Evolutionary conservation across 2,113 vertebrate species (phyloP).

Genomic region (Saguinus midas): DNA sequence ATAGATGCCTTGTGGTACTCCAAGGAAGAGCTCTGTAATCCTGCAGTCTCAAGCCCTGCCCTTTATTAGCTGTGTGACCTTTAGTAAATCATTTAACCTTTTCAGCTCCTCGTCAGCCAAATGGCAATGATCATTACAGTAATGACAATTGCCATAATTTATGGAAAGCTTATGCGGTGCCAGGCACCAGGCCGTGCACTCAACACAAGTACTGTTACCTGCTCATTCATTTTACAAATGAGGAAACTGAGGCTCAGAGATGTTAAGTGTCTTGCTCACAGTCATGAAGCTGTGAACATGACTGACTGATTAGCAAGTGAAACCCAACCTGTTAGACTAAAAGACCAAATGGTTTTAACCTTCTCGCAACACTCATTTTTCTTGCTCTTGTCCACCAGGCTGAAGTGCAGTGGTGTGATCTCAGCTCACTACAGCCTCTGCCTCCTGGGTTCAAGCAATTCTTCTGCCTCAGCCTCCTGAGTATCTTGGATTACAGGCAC

Average conservation of each 20-base stretch:
- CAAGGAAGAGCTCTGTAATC: not conserved
- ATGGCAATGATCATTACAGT: not conserved
- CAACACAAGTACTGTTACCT: not conserved
- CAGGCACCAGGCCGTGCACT: not conserved
- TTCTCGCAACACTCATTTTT: not conserved
- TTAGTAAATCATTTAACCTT: not conserved
- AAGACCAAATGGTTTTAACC: not conserved
- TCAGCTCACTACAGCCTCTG: too few relatives aligned
- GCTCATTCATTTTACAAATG: not conserved
- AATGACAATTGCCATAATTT: not conserved
- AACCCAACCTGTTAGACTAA: not conserved
- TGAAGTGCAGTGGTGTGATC: too few relatives aligned
- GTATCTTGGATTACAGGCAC: too few relatives aligned
- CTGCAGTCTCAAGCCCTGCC: not conserved
- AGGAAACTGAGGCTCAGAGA: conserved; percentile 2
- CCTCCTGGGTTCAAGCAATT: too few relatives aligned
- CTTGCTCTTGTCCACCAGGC: too few relatives aligned
- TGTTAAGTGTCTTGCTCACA: not conserved
- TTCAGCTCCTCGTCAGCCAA: not conserved
- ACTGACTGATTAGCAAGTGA: not conserved
- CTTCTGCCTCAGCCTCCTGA: too few relatives aligned
- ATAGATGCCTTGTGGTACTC: not conserved
- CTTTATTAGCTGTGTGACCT: not conserved
- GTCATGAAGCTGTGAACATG: not conserved
- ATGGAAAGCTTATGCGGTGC: not conserved